A percentile compares a stretch with the other conserved stretches of the same genome.
Conservation (phyloP, 1,140 invertebrate species). For the Tetragnatha versicolor region DNA sequence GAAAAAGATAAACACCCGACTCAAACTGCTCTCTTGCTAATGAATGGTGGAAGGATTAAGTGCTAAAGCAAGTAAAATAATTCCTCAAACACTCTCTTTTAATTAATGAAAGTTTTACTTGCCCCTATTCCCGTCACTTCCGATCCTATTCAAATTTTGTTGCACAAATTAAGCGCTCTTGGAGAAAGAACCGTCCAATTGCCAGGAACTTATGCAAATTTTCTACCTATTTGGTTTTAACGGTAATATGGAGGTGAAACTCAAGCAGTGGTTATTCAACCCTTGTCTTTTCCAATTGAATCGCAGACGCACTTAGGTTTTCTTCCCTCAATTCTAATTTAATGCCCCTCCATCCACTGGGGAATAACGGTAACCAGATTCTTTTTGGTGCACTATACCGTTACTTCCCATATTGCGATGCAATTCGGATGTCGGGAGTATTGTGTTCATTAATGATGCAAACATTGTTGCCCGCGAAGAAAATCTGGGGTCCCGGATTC, state of each 20-base stretch:
- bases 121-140: too few species aligned
- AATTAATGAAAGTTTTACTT: too few species aligned
- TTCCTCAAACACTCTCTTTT: too few species aligned
- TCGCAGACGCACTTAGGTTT: background rate
- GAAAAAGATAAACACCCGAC: too few species aligned
- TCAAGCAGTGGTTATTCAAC: slow-evolving; percentile 15
- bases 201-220: slow-evolving; percentile 5
- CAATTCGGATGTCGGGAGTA: slow-evolving; percentile 6
- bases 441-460: slow-evolving; percentile 17
- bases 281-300: background rate
- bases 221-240: slow-evolving; percentile 14
- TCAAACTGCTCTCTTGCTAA: too few species aligned
- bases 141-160: too few species aligned
- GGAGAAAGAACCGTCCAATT: too few species aligned
- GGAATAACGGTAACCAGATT: slow-evolving; percentile 7
- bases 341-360: background rate
- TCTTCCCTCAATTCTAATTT: slow-evolving; percentile 7
- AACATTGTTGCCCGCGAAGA: slow-evolving; percentile 9
- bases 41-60: too few species aligned
- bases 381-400: background rate
- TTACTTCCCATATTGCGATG: background rate
- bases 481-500: too few species aligned
- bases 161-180: too few species aligned
- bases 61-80: too few species aligned
- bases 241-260: slow-evolving; percentile 10